A percentile compares a stretch with the other conserved stretches of the same genome.
These are phyloP conservation scores for Apostichopus japonicus DNA, from an alignment of 35 echinoderm and acorn worm genomes.

Conservation along the genomic window DNA sequence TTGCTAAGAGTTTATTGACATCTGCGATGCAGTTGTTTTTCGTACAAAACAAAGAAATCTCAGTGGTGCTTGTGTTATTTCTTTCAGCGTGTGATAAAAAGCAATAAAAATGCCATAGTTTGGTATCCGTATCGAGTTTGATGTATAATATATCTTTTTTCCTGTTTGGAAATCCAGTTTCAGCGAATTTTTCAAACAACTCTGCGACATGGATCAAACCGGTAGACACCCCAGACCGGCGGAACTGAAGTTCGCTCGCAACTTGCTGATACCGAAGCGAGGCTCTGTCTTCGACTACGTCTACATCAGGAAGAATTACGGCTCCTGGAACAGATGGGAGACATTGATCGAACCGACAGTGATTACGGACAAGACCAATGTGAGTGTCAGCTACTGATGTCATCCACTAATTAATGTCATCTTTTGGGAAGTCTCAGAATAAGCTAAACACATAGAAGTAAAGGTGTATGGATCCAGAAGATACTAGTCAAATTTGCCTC, in stretches of 20 bases:
- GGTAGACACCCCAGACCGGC: constrained; percentile 79
- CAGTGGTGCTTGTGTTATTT: too few relatives aligned
- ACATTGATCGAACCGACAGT: constrained; percentile 68
- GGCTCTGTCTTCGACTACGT: constrained; percentile 94
- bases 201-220: constrained; percentile 85
- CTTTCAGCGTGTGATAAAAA: too few relatives aligned
- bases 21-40: too few relatives aligned
- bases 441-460: too few relatives aligned
- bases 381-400: not conserved
- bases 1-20: too few relatives aligned
- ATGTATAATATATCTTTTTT: not conserved
- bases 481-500: too few relatives aligned
- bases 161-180: constrained; percentile 62
- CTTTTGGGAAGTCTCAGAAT: too few relatives aligned
- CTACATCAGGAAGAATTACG: constrained; percentile 83
- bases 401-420: too few relatives aligned
- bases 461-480: too few relatives aligned
- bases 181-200: constrained; percentile 98
- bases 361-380: constrained; percentile 76
- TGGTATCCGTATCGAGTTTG: too few relatives aligned
- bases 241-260: constrained; percentile 86
- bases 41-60: too few relatives aligned
- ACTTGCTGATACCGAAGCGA: constrained; percentile 89
- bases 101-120: too few relatives aligned
- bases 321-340: constrained; percentile 92